Percentiles rank a stretch among this genome's conserved stretches.
These are phyloP conservation scores for Mesorhabditis sp. DNA, from an alignment of 2,888 invertebrate species.

Conservation along the genomic window DNA sequence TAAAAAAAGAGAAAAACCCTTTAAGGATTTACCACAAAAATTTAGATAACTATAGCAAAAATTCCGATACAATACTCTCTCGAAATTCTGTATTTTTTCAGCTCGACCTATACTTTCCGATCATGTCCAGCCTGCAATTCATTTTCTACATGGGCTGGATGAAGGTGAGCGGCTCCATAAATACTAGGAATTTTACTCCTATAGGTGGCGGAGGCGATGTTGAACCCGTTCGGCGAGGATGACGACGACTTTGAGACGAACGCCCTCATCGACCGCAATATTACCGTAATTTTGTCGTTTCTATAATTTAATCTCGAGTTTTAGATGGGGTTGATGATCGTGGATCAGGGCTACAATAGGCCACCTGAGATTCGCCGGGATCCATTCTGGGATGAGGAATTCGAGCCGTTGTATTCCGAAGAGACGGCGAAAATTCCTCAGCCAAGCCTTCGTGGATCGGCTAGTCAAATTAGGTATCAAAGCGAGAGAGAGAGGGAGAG, in stretches of 20 bases:
- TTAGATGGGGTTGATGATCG: slow-evolving; percentile 52
- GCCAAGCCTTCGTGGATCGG: slow-evolving; percentile 27
- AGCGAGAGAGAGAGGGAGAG: background rate
- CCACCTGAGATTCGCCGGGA: slow-evolving; percentile 47
- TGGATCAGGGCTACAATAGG: slow-evolving; percentile 51
- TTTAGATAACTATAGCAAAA: no score
- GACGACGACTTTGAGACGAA: slow-evolving; percentile 46
- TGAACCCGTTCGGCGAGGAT: slow-evolving; percentile 47
- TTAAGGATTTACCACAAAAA: no score
- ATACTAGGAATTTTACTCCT: background rate
- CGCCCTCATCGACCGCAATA: slow-evolving; percentile 44
- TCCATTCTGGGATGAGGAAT: slow-evolving; percentile 52
- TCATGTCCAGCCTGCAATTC: slow-evolving; percentile 54
- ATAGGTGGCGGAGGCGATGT: slow-evolving; percentile 42
- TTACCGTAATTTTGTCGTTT: slow-evolving; percentile 24
- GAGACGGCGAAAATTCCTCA: slow-evolving; percentile 34
- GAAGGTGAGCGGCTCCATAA: slow-evolving; percentile 29
- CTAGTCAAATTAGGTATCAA: slow-evolving; percentile 2
- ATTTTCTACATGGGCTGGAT: slow-evolving; percentile 57
- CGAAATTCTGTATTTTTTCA: slow-evolving; percentile 14
- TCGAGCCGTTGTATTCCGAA: slow-evolving; percentile 39
- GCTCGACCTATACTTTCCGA: slow-evolving; percentile 52
- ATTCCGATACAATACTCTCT: no score
- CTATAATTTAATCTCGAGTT: background rate
- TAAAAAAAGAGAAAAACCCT: no score